Evolutionary conservation across 2,888 invertebrate genomes (phyloP).

Genomic region (Eupithecia subumbrata): DNA sequence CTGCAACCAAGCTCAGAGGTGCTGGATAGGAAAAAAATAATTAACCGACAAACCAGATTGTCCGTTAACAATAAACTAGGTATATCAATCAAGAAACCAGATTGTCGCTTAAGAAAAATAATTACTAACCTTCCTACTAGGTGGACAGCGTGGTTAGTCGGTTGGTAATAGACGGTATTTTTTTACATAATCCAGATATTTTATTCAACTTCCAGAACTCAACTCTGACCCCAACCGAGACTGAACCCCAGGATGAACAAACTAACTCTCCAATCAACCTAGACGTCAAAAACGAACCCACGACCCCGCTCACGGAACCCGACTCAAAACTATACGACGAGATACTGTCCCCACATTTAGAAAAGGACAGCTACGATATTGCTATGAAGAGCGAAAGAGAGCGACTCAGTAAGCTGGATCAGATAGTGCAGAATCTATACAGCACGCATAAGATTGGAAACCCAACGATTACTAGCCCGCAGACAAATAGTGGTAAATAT

Average conservation of each 20-base stretch:
- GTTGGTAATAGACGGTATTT: too few relatives aligned
- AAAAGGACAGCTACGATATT: constrained; percentile 54
- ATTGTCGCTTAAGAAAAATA: too few relatives aligned
- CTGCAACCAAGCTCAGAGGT: too few relatives aligned
- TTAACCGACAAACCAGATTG: too few relatives aligned
- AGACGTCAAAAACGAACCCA: constrained; percentile 59
- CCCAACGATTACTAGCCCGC: constrained; percentile 54
- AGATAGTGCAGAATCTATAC: constrained; percentile 78
- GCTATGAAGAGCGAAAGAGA: constrained; percentile 65
- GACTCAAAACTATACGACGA: constrained; percentile 60
- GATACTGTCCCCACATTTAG: constrained; percentile 51
- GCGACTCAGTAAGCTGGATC: constrained; percentile 75
- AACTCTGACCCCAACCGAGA: constrained; percentile 63
- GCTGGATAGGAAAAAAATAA: too few relatives aligned
- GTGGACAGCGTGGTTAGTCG: too few relatives aligned
- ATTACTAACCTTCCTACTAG: too few relatives aligned
- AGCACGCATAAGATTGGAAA: constrained; percentile 75
- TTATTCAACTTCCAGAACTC: constrained; percentile 61
- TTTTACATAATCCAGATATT: neutral
- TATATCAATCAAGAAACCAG: too few relatives aligned
- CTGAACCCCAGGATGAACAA: constrained; percentile 54
- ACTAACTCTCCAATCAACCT: constrained; percentile 58
- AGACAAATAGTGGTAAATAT: constrained; percentile 54
- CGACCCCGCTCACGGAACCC: constrained; percentile 55
- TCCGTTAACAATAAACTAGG: too few relatives aligned